phyloP scores from a whole-genome alignment of 2,888 invertebrate species.

The Rugalucina vietnamica region DNA sequence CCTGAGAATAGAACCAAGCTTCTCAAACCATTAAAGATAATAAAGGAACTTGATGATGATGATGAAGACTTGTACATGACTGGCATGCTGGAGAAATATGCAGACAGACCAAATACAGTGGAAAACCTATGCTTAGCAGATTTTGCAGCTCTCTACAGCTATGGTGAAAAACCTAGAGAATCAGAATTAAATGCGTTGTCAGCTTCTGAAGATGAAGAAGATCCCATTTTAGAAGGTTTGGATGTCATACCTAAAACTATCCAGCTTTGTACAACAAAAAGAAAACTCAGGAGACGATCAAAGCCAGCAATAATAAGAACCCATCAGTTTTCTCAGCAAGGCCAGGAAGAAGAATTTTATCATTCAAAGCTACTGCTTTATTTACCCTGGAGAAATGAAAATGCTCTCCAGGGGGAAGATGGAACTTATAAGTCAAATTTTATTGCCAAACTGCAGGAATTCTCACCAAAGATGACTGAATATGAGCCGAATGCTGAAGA shows the following conservation, averaged over 20 bases:
- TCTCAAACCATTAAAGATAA: constrained; percentile 63
- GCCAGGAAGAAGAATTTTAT: constrained; percentile 22
- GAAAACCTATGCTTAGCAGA: constrained; percentile 75
- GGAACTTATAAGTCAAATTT: neutral
- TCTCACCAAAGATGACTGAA: neutral
- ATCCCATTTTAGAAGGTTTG: neutral
- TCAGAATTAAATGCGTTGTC: neutral
- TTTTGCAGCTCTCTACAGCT: constrained; percentile 60
- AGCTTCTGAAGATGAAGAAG: neutral
- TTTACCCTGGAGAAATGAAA: constrained; percentile 13
- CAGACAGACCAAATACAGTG: constrained; percentile 63
- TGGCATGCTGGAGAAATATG: constrained; percentile 71
- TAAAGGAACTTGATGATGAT: constrained; percentile 54
- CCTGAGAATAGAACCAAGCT: constrained; percentile 66
- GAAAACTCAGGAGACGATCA: neutral
- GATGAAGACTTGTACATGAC: constrained; percentile 38
- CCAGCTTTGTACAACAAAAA: neutral
- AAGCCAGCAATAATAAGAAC: constrained; percentile 12
- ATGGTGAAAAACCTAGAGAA: neutral
- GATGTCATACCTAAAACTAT: constrained; percentile 23
- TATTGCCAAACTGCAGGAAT: neutral
- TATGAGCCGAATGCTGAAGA: constrained; percentile 22
- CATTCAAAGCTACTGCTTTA: constrained; percentile 4
- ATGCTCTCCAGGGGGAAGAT: neutral
- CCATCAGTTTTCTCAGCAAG: constrained; percentile 21